These are phyloP conservation scores for Drosophila mulleri DNA, from an alignment of 2,888 invertebrate species.

Conservation along the genomic window DNA sequence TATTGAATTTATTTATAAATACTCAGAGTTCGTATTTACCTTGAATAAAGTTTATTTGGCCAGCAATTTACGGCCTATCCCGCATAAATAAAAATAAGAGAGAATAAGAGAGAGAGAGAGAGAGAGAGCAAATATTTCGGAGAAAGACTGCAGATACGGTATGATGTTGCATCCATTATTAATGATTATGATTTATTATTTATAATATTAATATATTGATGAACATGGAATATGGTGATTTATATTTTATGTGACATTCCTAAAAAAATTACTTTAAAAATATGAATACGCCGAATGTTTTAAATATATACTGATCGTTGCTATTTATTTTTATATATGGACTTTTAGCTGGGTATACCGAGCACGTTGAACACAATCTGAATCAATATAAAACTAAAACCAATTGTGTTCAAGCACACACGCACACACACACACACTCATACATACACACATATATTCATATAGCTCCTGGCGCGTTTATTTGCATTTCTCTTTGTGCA, in stretches of 20 bases:
- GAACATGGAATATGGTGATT: no score
- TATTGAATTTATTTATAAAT: neutral
- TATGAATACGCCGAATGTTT: no score
- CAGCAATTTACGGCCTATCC: neutral
- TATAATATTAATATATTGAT: no score
- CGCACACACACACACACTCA: constrained; percentile 1
- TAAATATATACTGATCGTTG: neutral
- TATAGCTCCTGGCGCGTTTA: neutral
- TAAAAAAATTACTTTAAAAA: no score
- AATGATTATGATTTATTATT: no score
- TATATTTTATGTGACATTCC: no score
- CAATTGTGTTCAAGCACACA: neutral
- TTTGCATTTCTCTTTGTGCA: constrained; percentile 34
- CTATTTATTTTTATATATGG: neutral
- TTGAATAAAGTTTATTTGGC: neutral
- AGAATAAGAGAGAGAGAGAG: no score
- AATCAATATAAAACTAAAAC: constrained; percentile 15
- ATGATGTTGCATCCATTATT: no score
- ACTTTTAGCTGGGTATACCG: neutral
- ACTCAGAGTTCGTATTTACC: neutral
- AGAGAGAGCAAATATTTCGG: no score
- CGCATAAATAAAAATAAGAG: neutral
- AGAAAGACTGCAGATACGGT: no score
- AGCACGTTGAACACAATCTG: constrained; percentile 1
- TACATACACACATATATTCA: neutral